A percentile compares a stretch with the other conserved stretches of the same genome.
Evolutionary conservation across 2,888 invertebrate genomes (phyloP).

Genomic region (Diadromus collaris): DNA sequence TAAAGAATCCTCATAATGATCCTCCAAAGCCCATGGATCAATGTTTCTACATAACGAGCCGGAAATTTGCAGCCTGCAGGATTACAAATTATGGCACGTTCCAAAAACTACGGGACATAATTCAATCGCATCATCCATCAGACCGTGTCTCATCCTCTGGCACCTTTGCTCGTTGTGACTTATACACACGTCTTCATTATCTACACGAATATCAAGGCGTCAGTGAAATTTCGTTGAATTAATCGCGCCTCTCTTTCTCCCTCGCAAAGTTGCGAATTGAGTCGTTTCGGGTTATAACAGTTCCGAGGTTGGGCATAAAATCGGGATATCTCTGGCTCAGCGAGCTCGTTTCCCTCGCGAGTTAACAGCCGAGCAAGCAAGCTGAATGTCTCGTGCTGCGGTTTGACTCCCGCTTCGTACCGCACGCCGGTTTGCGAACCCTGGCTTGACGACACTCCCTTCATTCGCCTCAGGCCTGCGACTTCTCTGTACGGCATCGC

Average conservation of each 20-base stretch:
- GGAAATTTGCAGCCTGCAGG: neutral
- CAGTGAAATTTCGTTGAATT: conserved; percentile 68
- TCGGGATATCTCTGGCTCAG: conserved; percentile 64
- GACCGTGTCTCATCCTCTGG: neutral
- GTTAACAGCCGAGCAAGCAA: conserved; percentile 26
- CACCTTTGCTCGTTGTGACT: neutral
- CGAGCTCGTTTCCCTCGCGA: conserved; percentile 37
- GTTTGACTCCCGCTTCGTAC: conserved; percentile 48
- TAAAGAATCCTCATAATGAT: neutral
- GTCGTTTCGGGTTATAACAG: conserved; percentile 63
- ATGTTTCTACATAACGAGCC: neutral
- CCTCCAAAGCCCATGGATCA: neutral
- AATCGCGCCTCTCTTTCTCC: conserved; percentile 57
- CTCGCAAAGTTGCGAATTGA: conserved; percentile 64
- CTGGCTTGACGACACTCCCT: neutral
- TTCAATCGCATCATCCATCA: neutral
- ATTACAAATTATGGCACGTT: neutral
- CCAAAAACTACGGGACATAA: neutral
- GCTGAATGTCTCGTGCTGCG: conserved; percentile 50
- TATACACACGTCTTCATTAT: conserved; percentile 44
- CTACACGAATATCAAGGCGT: conserved; percentile 57
- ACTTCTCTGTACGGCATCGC: conserved; percentile 12
- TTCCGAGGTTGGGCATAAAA: conserved; percentile 66
- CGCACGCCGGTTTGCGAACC: conserved; percentile 4
- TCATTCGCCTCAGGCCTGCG: conserved; percentile 14